These are phyloP conservation scores for Rachycentron canadum DNA, from an alignment of 2,797 vertebrate genomes.

Conservation along the genomic window DNA sequence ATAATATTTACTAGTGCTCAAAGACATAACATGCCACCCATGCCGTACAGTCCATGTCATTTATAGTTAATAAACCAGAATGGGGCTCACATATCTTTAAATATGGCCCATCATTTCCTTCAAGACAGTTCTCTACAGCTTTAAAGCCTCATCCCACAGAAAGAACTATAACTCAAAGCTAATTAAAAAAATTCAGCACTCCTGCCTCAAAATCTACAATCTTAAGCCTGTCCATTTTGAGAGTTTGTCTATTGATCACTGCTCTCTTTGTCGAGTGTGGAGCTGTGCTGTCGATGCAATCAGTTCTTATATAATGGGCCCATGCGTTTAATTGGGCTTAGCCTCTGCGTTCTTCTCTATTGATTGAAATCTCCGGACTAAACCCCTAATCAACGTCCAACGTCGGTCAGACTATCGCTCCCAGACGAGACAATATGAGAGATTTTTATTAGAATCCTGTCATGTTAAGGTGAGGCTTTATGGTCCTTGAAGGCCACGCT, in stretches of 20 bases:
- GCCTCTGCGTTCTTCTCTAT: constrained; percentile 66
- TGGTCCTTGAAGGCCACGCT: constrained; percentile 16
- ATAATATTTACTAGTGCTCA: background rate
- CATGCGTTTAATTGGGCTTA: constrained; percentile 75
- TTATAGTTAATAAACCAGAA: background rate
- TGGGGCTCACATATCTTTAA: background rate
- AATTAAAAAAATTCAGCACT: constrained; percentile 65
- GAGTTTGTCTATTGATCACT: constrained; percentile 76
- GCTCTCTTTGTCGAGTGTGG: constrained; percentile 59
- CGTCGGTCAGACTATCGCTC: constrained; percentile 48
- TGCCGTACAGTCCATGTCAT: background rate
- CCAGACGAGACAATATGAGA: constrained; percentile 34
- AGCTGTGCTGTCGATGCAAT: constrained; percentile 72
- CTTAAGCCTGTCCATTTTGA: constrained; percentile 70
- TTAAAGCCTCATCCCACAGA: background rate
- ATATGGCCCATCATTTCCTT: constrained; percentile 3
- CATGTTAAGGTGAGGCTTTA: constrained; percentile 20
- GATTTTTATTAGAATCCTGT: constrained; percentile 31
- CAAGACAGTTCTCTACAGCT: background rate
- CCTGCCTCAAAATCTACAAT: constrained; percentile 64
- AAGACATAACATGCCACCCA: background rate
- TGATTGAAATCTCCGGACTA: constrained; percentile 72
- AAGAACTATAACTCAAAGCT: constrained; percentile 47
- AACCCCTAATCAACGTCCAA: constrained; percentile 69
- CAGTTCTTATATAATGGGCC: constrained; percentile 79